Conservation (phyloP, 2,888 invertebrate genomes). For the Geophilus truncorum region DNA sequence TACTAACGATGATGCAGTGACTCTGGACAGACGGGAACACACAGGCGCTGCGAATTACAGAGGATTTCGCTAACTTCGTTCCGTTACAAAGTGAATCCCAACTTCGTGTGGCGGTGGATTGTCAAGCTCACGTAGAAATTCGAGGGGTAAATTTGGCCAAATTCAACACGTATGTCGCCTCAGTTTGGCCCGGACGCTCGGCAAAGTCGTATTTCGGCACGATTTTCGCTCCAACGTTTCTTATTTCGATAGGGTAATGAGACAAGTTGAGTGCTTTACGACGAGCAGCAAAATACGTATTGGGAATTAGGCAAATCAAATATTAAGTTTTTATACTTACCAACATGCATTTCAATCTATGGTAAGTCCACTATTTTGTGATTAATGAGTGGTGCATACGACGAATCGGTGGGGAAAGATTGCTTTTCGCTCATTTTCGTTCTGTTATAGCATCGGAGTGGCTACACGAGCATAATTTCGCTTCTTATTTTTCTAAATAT, state of each 20-base stretch:
- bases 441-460: too few relatives aligned
- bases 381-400: neutral
- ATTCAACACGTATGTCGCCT: neutral
- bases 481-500: too few relatives aligned
- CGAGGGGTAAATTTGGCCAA: neutral
- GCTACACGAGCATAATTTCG: too few relatives aligned
- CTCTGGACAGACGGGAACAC: neutral
- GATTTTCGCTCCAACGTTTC: neutral
- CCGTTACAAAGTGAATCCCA: slow-evolving; percentile 17
- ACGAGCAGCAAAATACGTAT: slow-evolving; percentile 12
- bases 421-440: too few relatives aligned
- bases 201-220: neutral
- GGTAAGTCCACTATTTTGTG: neutral
- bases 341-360: neutral
- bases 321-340: slow-evolving; percentile 12
- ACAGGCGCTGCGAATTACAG: neutral
- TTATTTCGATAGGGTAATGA: slow-evolving; percentile 11
- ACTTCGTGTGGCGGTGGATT: slow-evolving; percentile 17
- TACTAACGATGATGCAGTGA: neutral
- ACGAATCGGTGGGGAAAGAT: neutral
- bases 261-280: slow-evolving; percentile 11
- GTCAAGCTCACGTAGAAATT: neutral
- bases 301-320: neutral
- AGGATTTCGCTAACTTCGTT: neutral
- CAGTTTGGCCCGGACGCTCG: neutral